phyloP scores from a whole-genome alignment of 2,797 vertebrate genomes.

The Acanthopagrus latus region DNA sequence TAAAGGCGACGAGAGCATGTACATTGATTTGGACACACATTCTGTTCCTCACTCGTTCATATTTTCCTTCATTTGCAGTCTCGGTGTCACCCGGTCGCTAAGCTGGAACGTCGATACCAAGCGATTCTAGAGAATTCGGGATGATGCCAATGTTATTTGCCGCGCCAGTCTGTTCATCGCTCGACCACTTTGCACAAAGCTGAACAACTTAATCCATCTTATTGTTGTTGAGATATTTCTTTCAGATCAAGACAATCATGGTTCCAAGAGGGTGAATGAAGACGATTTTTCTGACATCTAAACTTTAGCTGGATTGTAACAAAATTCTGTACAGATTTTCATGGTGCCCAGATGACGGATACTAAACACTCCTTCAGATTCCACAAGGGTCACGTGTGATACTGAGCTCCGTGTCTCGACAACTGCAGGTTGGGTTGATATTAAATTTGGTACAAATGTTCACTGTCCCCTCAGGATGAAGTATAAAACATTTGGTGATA shows the following conservation, averaged over 20 bases:
- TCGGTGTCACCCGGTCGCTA: not conserved
- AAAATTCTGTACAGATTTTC: too few species aligned
- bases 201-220: not conserved
- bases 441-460: too few species aligned
- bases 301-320: too few species aligned
- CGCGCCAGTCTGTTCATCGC: not conserved
- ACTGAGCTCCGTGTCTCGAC: too few species aligned
- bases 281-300: not conserved
- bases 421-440: too few species aligned
- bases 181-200: not conserved
- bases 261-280: not conserved
- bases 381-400: too few species aligned
- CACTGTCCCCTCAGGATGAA: too few species aligned
- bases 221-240: not conserved
- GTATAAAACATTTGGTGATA: too few species aligned
- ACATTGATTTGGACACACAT: not conserved
- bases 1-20: conserved; percentile 32
- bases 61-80: not conserved
- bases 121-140: not conserved
- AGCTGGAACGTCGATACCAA: too few species aligned
- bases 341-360: too few species aligned
- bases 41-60: conserved; percentile 2
- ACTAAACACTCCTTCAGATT: too few species aligned
- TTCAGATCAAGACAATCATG: not conserved
- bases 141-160: not conserved